A percentile compares a stretch with the other conserved stretches of the same genome.
Evolutionary conservation across 2,888 invertebrate species (phyloP).

Genomic region (Stenodema calcarata): DNA sequence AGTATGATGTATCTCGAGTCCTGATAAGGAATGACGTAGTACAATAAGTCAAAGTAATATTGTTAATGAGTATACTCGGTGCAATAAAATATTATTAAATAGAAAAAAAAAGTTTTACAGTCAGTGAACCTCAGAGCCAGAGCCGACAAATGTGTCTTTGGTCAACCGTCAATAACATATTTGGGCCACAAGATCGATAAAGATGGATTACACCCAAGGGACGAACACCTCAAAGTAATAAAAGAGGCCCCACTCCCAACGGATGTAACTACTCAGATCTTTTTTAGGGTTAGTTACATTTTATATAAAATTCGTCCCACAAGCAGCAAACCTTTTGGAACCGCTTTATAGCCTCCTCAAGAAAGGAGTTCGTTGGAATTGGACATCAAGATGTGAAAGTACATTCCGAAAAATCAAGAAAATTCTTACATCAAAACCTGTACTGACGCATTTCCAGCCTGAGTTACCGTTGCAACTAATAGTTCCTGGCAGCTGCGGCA

Average conservation of each 20-base stretch:
- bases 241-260: conserved; percentile 54
- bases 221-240: conserved; percentile 54
- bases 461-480: neutral
- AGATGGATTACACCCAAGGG: conserved; percentile 41
- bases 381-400: neutral
- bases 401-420: neutral
- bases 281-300: too few species aligned
- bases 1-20: too few species aligned
- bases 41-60: too few species aligned
- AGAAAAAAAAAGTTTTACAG: too few species aligned
- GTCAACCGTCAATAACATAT: conserved; percentile 21
- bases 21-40: too few species aligned
- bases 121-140: neutral
- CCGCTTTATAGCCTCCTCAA: neutral
- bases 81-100: neutral
- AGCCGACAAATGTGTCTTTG: conserved; percentile 35
- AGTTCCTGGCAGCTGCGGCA: too few species aligned
- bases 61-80: too few species aligned
- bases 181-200: conserved; percentile 41
- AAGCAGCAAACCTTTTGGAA: neutral
- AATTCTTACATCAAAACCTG: neutral
- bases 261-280: conserved; percentile 54
- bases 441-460: neutral
- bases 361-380: neutral
- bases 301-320: neutral